Base-by-base conservation (phyloP, 2,113 vertebrate genomes). In the Nestor notabilis region DNA sequence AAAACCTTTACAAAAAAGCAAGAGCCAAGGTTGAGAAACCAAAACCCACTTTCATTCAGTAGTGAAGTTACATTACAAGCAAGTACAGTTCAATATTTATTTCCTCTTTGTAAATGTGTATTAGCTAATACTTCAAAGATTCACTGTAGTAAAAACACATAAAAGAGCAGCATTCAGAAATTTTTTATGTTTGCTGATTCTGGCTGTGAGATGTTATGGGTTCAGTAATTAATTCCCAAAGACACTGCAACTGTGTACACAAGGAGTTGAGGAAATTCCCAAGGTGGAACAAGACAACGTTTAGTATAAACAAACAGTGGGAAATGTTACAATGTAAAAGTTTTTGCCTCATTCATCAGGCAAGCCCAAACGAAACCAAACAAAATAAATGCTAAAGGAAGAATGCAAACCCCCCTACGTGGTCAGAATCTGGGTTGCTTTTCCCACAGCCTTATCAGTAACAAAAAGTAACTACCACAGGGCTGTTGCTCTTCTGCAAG, bases 1-100 rank as follows among this genome's bases (percentile, higher is more conserved):
- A 46, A 92, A 89, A 65, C 5, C 11, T 15, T 46, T 17, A 37
- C 41, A 46, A 46, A 47, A 77, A 69, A 6, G 7, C 28, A 9
- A 31, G 17, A 77, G 56, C 20, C 29, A 20, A 55, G 10, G 7
- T 29, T 78, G 41, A 74, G 39, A 74, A 58, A 69, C 6, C 11
- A 6, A 80, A 87, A 14, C 27, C 31, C 0, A 1, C 19, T 76
- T 63, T 68, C 0, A 0, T 44, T 74, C n/a, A 75, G 21, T 18
- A 86, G 41, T 2, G 1, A 70, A 35, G 8, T 25, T 37, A 23
- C 33, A 18, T 1, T 60, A 17, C 69, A 53, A 68, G 52, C 23
- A 79, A 55, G 7, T 37, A 64, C 12, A 58, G 21, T 33, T 63
- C 52, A 18, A 14, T 35, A 55, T 28, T 74, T 49, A 13, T 63